Conservation (phyloP, 2,888 invertebrate species). For the Itoplectis maculator region DNA sequence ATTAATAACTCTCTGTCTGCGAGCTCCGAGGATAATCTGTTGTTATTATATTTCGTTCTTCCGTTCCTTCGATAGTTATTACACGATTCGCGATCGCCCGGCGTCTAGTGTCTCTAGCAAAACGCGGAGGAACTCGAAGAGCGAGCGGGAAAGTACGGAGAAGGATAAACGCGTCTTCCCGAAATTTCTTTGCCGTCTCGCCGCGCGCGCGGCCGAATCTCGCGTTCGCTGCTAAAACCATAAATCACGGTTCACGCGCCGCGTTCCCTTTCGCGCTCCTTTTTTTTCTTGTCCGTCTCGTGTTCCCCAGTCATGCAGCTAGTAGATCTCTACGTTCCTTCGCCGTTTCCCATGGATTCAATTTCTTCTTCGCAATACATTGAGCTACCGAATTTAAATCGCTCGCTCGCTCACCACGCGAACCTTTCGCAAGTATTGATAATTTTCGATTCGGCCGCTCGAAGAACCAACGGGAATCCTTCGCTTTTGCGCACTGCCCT, state of each 20-base stretch:
- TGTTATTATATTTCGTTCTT: conserved; percentile 46
- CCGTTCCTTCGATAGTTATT: conserved; percentile 47
- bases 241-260: conserved; percentile 57
- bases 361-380: conserved; percentile 47
- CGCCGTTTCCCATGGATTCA: conserved; percentile 44
- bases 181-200: conserved; percentile 77
- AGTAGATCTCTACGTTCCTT: conserved; percentile 13
- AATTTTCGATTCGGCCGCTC: conserved; percentile 13
- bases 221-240: conserved; percentile 52
- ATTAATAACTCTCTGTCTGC: conserved; percentile 41
- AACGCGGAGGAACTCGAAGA: conserved; percentile 19
- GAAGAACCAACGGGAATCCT: conserved; percentile 29
- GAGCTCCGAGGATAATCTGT: conserved; percentile 39
- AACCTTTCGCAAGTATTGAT: conserved; percentile 34
- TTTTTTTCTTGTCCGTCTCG: background rate
- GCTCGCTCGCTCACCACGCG: conserved; percentile 33
- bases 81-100: conserved; percentile 30
- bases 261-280: conserved; percentile 73
- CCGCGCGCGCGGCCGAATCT: conserved; percentile 28
- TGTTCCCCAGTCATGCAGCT: background rate
- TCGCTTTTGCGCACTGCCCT: conserved; percentile 19
- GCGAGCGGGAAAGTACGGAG: conserved; percentile 16
- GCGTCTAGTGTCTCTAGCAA: conserved; percentile 12
- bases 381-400: conserved; percentile 51
- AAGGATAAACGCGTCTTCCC: conserved; percentile 48